A percentile compares a stretch with the other conserved stretches of the same genome.
phyloP scores from a whole-genome alignment of 2,888 invertebrate species.

The Drosophila setosimentum region DNA sequence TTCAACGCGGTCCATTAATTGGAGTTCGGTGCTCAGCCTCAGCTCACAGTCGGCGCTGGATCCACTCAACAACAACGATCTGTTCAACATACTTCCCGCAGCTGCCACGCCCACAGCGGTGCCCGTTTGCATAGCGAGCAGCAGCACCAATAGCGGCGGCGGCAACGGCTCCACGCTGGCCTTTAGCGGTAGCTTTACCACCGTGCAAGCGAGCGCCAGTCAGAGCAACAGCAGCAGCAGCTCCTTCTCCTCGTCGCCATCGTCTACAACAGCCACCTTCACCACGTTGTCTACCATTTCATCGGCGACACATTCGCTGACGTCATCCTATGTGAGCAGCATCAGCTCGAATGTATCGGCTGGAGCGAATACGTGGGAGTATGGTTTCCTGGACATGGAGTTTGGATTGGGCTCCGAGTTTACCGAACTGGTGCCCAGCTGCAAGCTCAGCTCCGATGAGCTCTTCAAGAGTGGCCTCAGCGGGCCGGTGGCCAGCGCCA shows the following conservation, averaged over 20 bases:
- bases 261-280: slow-evolving; percentile 82
- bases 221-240: slow-evolving; percentile 30
- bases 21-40: slow-evolving; percentile 95
- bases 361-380: slow-evolving; percentile 83
- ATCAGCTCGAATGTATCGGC: slow-evolving; percentile 77
- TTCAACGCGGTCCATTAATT: slow-evolving; percentile 92
- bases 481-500: slow-evolving; percentile 83
- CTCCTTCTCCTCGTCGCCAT: slow-evolving; percentile 48
- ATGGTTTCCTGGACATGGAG: slow-evolving; percentile 85
- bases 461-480: slow-evolving; percentile 85
- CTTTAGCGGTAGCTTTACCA: slow-evolving; percentile 82
- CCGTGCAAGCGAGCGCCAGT: slow-evolving; percentile 70
- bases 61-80: slow-evolving; percentile 92
- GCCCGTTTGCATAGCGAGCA: slow-evolving; percentile 67
- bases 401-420: slow-evolving; percentile 86
- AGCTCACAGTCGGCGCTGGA: slow-evolving; percentile 94
- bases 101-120: slow-evolving; percentile 81
- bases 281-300: slow-evolving; percentile 84
- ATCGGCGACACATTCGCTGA: slow-evolving; percentile 82
- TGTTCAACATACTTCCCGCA: slow-evolving; percentile 86
- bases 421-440: slow-evolving; percentile 86
- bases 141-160: slow-evolving; percentile 11
- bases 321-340: slow-evolving; percentile 83
- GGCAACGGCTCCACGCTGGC: slow-evolving; percentile 69
- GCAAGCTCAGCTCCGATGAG: slow-evolving; percentile 87